Evolutionary conservation across 2,888 invertebrate species (phyloP), one percentile per base, ranked within the genome.

Genomic region (Trisateles emortualis): DNA sequence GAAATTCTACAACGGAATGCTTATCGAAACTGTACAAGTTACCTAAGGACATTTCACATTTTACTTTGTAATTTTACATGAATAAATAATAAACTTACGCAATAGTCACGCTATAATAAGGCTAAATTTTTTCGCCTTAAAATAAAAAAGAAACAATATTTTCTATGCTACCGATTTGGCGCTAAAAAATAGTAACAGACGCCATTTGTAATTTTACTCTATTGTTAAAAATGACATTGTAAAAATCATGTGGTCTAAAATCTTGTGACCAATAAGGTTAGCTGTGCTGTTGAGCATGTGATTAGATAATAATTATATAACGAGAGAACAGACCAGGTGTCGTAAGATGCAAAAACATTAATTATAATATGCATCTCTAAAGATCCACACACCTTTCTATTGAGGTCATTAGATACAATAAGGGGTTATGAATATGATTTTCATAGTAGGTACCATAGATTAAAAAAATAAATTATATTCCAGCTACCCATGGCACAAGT

Each of bases 1-100:
- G 52, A 68, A 68, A 53, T 52, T 52, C 11, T 50, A 32, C 33
- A 43, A 41, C 30, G 38, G 24, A 54, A 52, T 40, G 29, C 44
- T 40, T 58, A 47, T 49, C 40, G 14, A 47, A 49, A 51, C n/a
- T n/a, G 44, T 59, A 19, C 19, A 19, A 26, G 26, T 8, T 8
- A 26, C 9, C 26, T 26, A 1, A 26, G 26, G 26, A 26, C 8
- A 26, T 26, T 26, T 26, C 8, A 26, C 4, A 26, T 26, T 19
- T 5, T 3, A 5, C 19, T 3, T 19, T 2, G 19, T 3, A 3
- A 19, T 19, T 19, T 19, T 3, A 3, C 19, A 19, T 3, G 2
- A 19, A 19, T 19, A 2, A 19, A n/a, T n/a, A n/a, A n/a, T n/a
- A n/a, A n/a, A n/a, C n/a, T n/a, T n/a, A n/a, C n/a, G n/a, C n/a